Evolutionary conservation across 2,888 invertebrate genomes (phyloP).

Genomic region (Ormia ochracea): DNA sequence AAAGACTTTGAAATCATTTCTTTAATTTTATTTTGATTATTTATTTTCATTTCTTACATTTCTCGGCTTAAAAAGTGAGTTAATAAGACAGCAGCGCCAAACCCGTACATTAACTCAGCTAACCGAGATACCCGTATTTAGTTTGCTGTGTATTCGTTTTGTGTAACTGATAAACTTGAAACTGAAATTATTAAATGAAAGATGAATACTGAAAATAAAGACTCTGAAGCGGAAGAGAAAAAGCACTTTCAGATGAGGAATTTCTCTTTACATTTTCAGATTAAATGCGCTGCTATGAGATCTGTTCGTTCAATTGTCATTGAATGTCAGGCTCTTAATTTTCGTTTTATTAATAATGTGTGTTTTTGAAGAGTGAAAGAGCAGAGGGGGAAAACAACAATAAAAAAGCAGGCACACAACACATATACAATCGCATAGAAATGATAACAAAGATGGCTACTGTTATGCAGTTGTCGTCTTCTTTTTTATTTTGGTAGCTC

Average conservation of each 20-base stretch:
- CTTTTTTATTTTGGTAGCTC: background rate
- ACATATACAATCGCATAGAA: background rate
- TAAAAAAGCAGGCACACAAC: background rate
- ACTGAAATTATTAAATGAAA: constrained; percentile 18
- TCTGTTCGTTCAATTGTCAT: constrained; percentile 50
- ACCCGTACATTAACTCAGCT: background rate
- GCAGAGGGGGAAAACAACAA: too few relatives aligned
- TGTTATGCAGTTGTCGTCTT: constrained; percentile 47
- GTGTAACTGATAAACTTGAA: constrained; percentile 53
- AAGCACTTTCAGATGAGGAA: constrained; percentile 11
- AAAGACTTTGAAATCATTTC: constrained; percentile 73
- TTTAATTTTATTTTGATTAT: constrained; percentile 46
- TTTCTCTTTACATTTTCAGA: constrained; percentile 38
- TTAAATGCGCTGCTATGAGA: constrained; percentile 24
- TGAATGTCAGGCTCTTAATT: too few relatives aligned
- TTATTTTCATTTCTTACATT: constrained; percentile 25
- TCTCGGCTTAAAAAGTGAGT: background rate
- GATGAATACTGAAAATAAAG: background rate
- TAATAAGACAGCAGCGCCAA: background rate
- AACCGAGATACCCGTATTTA: constrained; percentile 21
- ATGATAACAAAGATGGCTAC: constrained; percentile 44
- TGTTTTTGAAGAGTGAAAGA: background rate
- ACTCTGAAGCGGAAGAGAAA: constrained; percentile 1
- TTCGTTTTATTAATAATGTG: too few relatives aligned
- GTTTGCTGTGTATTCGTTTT: background rate